Conservation (phyloP, 2,113 vertebrate species). For the Oplegnathus fasciatus region DNA sequence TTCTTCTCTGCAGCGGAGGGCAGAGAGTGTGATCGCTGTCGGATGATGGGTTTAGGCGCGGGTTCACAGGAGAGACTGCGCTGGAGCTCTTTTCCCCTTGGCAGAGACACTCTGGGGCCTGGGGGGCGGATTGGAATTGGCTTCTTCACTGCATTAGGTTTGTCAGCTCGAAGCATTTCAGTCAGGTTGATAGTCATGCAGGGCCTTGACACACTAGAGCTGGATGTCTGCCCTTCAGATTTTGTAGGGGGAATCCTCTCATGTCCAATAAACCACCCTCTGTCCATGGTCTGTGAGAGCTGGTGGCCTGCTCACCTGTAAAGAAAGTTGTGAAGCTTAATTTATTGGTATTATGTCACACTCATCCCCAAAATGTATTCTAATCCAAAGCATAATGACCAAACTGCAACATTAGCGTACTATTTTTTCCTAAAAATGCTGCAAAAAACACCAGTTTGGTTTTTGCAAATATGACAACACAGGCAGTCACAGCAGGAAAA, state of each 20-base stretch:
- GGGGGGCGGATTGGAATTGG: constrained; percentile 72
- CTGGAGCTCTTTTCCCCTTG: constrained; percentile 25
- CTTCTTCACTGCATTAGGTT: constrained; percentile 36
- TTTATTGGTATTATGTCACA: background rate
- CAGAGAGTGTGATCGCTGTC: constrained; percentile 88
- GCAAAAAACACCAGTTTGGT: too few relatives aligned
- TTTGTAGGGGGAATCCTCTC: constrained; percentile 59
- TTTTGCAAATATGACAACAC: constrained; percentile 4
- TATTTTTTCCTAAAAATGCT: background rate
- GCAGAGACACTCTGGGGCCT: constrained; percentile 45
- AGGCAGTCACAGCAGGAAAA: background rate
- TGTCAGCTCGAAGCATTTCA: constrained; percentile 68
- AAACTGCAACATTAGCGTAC: background rate
- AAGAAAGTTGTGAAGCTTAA: constrained; percentile 16
- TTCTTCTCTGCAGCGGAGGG: constrained; percentile 86
- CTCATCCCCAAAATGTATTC: background rate
- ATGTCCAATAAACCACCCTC: constrained; percentile 73
- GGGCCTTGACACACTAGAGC: constrained; percentile 78
- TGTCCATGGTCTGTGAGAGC: constrained; percentile 63
- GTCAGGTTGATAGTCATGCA: constrained; percentile 77
- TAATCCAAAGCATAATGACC: background rate
- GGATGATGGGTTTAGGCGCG: constrained; percentile 89
- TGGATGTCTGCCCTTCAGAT: constrained; percentile 35
- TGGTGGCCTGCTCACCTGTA: constrained; percentile 52
- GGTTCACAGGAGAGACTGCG: constrained; percentile 86